Base-by-base conservation (phyloP, 1,140 invertebrate genomes). In the Harpegnathos saltator region DNA sequence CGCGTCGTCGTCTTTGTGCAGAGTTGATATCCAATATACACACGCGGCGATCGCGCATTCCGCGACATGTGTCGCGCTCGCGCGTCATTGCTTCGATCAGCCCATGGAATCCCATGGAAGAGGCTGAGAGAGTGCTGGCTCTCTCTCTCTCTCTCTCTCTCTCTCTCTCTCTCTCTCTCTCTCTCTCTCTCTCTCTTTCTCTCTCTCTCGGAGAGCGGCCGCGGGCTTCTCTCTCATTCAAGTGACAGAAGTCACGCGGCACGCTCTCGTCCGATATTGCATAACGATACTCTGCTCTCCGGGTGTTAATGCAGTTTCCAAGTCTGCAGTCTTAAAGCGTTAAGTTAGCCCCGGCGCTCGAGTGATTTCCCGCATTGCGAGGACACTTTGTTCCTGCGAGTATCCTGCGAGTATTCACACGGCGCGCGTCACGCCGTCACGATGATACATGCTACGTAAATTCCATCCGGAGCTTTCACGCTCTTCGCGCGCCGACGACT, bases 151-250 rank as follows among this genome's bases (percentile, higher is more conserved):
- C n/a, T n/a, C n/a, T n/a, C n/a, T n/a, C n/a, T n/a, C n/a, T n/a
- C n/a, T n/a, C n/a, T n/a, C n/a, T n/a, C n/a, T n/a, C n/a, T n/a
- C n/a, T n/a, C n/a, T n/a, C n/a, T n/a, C n/a, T n/a, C n/a, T n/a
- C n/a, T n/a, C n/a, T n/a, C n/a, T n/a, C n/a, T n/a, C n/a, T n/a
- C n/a, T n/a, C n/a, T n/a, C n/a, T n/a, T n/a, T n/a, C n/a, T n/a
- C n/a, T n/a, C n/a, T 75, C 44, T 14, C 48, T 52, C 50, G 22
- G 63, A 26, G 14, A 65, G 24, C 15, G 33, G 33, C 7, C 33
- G 26, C 44, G 44, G 33, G 63, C 22, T 75, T 63, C 12, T n/a
- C 44, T 74, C 12, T 62, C 63, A 63, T 52, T 54, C 26, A 66
- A 77, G n/a, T 54, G 52, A 66, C 26, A 66, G 33, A 77, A n/a